Percentiles rank a stretch among this genome's conserved stretches.
These are phyloP conservation scores for Pampusana beccarii DNA, from an alignment of 2,113 vertebrate species.

Conservation along the genomic window DNA sequence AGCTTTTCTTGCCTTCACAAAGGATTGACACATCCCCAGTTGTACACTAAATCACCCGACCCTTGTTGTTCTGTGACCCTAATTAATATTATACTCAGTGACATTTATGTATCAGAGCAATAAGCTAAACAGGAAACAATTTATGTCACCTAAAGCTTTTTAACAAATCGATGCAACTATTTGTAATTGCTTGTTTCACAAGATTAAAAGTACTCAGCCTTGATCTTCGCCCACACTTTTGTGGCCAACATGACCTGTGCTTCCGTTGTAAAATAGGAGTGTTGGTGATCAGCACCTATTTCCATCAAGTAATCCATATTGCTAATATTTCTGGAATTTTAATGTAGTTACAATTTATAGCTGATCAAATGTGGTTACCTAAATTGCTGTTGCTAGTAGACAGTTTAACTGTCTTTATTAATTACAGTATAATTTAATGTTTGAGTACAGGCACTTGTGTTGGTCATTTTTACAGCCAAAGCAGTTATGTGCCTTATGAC, in stretches of 20 bases:
- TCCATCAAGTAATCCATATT: constrained; percentile 95
- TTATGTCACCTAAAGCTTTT: constrained; percentile 99
- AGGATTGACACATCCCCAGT: constrained; percentile 73
- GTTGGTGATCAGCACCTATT: constrained; percentile 88
- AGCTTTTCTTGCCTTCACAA: constrained; percentile 55
- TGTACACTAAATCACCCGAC: constrained; percentile 82
- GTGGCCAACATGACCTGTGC: constrained; percentile 90
- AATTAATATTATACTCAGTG: constrained; percentile 90
- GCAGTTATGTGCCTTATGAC: constrained; percentile 84
- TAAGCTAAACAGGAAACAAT: constrained; percentile 98
- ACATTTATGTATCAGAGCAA: constrained; percentile 95
- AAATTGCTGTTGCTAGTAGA: constrained; percentile 98
- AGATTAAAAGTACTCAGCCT: constrained; percentile 98
- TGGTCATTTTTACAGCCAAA: constrained; percentile 84
- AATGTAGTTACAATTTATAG: constrained; percentile 98
- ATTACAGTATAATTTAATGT: constrained; percentile 97
- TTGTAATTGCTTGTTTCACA: constrained; percentile 99
- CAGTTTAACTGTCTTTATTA: constrained; percentile 99
- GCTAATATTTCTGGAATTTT: constrained; percentile 98
- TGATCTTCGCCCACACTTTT: constrained; percentile 93
- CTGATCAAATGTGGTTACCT: constrained; percentile 98
- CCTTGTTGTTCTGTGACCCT: constrained; percentile 86
- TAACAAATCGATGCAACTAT: constrained; percentile 99
- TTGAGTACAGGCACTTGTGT: constrained; percentile 82
- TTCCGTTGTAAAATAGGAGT: constrained; percentile 78